Conservation (phyloP, 2,797 vertebrate species). For the Corythornis leucogaster region DNA sequence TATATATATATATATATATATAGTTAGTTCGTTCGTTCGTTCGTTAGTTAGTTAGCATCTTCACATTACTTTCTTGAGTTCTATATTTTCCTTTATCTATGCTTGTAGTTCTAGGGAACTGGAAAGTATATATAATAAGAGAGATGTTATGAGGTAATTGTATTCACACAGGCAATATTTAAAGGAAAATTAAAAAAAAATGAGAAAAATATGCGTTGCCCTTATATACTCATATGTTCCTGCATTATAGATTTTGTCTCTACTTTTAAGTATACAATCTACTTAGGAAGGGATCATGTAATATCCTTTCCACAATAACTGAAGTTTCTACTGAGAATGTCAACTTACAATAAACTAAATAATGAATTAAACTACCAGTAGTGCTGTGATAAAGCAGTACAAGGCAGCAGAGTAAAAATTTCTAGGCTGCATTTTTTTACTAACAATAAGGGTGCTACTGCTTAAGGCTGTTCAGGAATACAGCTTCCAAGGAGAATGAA, state of each 20-base stretch:
- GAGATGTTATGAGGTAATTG: neutral
- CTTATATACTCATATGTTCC: neutral
- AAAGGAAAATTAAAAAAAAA: neutral
- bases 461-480: slow-evolving; percentile 1
- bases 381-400: neutral
- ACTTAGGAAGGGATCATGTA: neutral
- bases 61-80: neutral
- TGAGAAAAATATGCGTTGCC: neutral
- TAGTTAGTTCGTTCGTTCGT: too few species aligned
- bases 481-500: slow-evolving; percentile 24
- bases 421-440: neutral
- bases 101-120: neutral
- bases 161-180: neutral
- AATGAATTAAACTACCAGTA: slow-evolving; percentile 14
- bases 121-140: neutral
- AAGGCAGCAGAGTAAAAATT: neutral
- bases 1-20: too few species aligned
- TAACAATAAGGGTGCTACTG: neutral
- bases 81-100: neutral
- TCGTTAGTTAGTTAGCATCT: neutral
- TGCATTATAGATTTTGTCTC: neutral
- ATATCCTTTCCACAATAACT: neutral
- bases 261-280: neutral
- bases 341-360: slow-evolving; percentile 5
- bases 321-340: neutral